A percentile compares a stretch with the other conserved stretches of the same genome.
Conservation (phyloP, 1,140 invertebrate genomes). For the Chymomyza costata region DNA sequence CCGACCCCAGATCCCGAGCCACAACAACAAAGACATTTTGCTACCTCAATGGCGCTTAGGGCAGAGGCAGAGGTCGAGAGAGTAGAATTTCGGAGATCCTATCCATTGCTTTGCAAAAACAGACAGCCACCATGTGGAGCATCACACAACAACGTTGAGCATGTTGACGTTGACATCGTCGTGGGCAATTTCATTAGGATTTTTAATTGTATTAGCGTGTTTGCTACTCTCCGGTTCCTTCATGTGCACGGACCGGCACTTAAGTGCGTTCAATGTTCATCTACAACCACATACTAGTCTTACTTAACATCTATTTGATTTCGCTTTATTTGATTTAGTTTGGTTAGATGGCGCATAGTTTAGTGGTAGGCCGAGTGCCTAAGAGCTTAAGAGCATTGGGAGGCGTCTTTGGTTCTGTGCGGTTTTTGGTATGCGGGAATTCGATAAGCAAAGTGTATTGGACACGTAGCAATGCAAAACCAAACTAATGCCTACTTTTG, state of each 20-base stretch:
- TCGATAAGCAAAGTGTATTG: too few relatives aligned
- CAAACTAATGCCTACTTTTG: too few relatives aligned
- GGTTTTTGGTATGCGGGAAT: too few relatives aligned
- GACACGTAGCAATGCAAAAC: too few relatives aligned
- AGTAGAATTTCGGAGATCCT: too few relatives aligned
- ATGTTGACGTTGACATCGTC: conserved; percentile 4
- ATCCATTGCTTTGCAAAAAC: too few relatives aligned
- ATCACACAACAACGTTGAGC: conserved; percentile 8
- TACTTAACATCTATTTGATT: conserved; percentile 39
- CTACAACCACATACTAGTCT: too few relatives aligned
- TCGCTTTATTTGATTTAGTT: conserved; percentile 41
- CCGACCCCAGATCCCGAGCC: conserved; percentile 9
- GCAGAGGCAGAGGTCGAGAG: too few relatives aligned
- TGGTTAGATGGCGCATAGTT: background rate
- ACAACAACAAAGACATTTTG: conserved; percentile 24
- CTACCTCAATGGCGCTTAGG: background rate
- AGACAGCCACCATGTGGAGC: conserved; percentile 2
- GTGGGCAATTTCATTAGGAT: conserved; percentile 40
- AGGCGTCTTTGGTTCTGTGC: too few relatives aligned
- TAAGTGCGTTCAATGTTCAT: conserved; percentile 45
- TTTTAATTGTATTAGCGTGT: conserved; percentile 66
- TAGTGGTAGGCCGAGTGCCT: too few relatives aligned
- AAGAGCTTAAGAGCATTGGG: too few relatives aligned
- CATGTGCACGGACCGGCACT: conserved; percentile 27
- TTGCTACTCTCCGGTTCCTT: conserved; percentile 2